A percentile compares a stretch with the other conserved stretches of the same genome.
phyloP scores from a whole-genome alignment of 2,113 vertebrate genomes.

The Cettia cetti region DNA sequence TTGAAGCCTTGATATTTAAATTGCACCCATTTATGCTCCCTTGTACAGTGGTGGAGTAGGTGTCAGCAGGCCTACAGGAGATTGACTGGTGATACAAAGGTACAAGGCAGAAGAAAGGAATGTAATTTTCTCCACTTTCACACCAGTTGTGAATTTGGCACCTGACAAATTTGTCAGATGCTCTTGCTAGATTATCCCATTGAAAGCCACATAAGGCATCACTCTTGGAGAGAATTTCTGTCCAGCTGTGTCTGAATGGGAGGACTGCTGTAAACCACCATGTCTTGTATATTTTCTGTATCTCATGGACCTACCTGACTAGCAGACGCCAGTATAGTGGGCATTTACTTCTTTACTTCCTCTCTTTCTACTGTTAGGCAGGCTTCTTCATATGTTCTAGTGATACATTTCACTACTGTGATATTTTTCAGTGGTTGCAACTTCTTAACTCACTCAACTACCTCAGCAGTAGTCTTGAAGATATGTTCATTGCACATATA shows the following conservation, averaged over 20 bases:
- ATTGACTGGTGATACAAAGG: not conserved
- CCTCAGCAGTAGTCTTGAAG: not conserved
- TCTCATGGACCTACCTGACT: not conserved
- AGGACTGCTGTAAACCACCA: not conserved
- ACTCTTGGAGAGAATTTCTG: not conserved
- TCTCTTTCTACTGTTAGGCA: not conserved
- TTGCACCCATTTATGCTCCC: not conserved
- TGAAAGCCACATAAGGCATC: not conserved
- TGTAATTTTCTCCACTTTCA: not conserved
- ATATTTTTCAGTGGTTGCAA: not conserved
- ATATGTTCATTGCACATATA: not conserved
- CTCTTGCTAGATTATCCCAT: not conserved
- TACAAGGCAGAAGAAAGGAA: not conserved
- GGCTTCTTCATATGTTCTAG: not conserved
- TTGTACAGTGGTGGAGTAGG: not conserved
- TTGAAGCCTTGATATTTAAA: slow-evolving; percentile 35
- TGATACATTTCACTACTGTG: not conserved
- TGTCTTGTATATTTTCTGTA: not conserved
- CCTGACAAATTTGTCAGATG: not conserved
- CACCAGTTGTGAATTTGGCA: not conserved
- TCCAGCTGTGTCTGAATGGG: not conserved
- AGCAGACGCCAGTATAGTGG: not conserved
- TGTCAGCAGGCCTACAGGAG: not conserved
- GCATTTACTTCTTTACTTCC: not conserved
- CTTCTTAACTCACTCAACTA: not conserved